Percentiles rank a stretch among this genome's conserved stretches.
Evolutionary conservation across 2,797 vertebrate species (phyloP).

Genomic region (Chromobotia macracanthus): DNA sequence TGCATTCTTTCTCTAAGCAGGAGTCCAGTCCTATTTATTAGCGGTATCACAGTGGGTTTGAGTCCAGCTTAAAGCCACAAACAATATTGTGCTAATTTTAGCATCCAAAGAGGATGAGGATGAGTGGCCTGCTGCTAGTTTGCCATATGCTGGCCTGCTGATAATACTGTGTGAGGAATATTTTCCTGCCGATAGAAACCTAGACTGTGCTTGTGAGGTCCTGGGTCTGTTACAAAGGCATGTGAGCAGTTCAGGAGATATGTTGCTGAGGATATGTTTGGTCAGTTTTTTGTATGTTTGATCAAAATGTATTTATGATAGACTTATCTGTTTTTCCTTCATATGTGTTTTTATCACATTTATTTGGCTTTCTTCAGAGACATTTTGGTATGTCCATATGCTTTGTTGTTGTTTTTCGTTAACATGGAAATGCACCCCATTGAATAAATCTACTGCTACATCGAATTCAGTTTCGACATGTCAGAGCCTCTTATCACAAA

Average conservation of each 20-base stretch:
- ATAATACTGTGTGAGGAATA: conserved; percentile 91
- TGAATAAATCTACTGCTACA: conserved; percentile 79
- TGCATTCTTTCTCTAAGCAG: conserved; percentile 46
- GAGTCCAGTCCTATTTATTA: conserved; percentile 68
- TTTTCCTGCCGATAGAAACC: conserved; percentile 77
- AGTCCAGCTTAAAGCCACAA: conserved; percentile 84
- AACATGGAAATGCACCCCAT: conserved; percentile 86
- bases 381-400: conserved; percentile 78
- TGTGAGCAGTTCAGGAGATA: conserved; percentile 63
- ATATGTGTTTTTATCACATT: conserved; percentile 65
- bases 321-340: conserved; percentile 19
- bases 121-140: conserved; percentile 93
- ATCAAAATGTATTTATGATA: not conserved
- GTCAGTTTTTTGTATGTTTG: not conserved
- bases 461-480: conserved; percentile 78
- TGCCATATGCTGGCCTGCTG: conserved; percentile 90
- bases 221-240: conserved; percentile 71
- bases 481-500: conserved; percentile 77
- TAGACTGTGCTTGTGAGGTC: conserved; percentile 66
- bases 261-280: conserved; percentile 30
- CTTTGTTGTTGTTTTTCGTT: conserved; percentile 75
- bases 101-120: conserved; percentile 97
- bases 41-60: conserved; percentile 77
- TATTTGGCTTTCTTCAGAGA: conserved; percentile 76
- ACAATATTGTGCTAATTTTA: conserved; percentile 96